Percentiles rank a stretch among this genome's conserved stretches.
phyloP scores from a whole-genome alignment of 2,888 invertebrate genomes.

The Cerastis leucographa region DNA sequence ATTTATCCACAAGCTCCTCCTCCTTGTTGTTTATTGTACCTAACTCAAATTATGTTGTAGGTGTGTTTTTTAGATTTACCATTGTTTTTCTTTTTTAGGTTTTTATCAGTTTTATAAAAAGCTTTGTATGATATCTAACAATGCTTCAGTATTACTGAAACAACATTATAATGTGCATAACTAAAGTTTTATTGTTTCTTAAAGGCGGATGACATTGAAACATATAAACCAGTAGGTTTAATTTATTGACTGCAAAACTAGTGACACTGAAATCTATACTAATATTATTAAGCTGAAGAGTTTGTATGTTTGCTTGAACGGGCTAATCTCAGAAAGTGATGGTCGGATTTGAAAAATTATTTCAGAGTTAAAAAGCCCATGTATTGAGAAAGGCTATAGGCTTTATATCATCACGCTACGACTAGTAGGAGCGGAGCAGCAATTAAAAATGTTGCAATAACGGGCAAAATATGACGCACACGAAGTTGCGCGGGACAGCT shows the following conservation, averaged over 20 bases:
- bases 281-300: too few relatives aligned
- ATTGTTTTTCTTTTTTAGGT: background rate
- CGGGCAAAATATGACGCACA: too few relatives aligned
- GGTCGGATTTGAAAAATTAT: too few relatives aligned
- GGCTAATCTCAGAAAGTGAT: too few relatives aligned
- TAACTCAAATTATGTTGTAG: background rate
- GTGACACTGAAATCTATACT: background rate
- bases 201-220: background rate
- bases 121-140: background rate
- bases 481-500: too few relatives aligned
- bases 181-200: background rate
- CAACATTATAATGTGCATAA: background rate
- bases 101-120: background rate
- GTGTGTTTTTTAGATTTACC: background rate
- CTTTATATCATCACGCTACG: too few relatives aligned
- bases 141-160: background rate
- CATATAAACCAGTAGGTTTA: background rate
- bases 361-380: too few relatives aligned
- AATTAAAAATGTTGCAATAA: too few relatives aligned
- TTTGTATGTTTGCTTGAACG: too few relatives aligned
- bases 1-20: too few relatives aligned
- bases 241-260: background rate
- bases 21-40: slow-evolving; percentile 14
- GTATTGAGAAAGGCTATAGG: too few relatives aligned
- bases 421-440: too few relatives aligned